Base-by-base conservation (phyloP, 1,140 invertebrate genomes). In the Drosophila dunni region DNA sequence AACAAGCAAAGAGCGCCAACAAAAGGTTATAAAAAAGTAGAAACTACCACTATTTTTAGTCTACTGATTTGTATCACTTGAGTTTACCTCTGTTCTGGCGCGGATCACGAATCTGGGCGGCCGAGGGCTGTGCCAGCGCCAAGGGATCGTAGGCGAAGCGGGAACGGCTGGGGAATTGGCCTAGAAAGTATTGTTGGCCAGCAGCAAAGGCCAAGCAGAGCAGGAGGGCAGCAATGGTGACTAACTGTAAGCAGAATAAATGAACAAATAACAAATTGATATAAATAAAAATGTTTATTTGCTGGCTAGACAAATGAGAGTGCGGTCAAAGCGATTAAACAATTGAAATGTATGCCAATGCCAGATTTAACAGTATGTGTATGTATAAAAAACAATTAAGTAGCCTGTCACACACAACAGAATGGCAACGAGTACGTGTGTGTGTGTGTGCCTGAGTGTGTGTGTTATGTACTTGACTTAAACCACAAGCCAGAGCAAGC, bases 81-180 rank as follows among this genome's bases (percentile, higher is more conserved):
- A 60, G 20, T 50, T 80, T 72, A 92, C 91, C 91, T 81, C 91
- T 72, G 57, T 92, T 90, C 76, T 92, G 90, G 34, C 91, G 81
- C 0, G 91, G 84, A 88, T 92, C 91, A 48, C 91, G 72, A 17
- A 91, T 79, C 33, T 84, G 74, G 24, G 75, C 67, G 33, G 78
- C 80, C 7, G 80, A 79, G 53, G 79, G 76, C 50, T 78, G 81
- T 11, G 79, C 80, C 40, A 81, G 68, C 17, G 86, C 75, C 60
- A 91, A 48, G 10, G 81, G 69, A 66, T 90, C 86, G 42, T 66
- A 90, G 58, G 70, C 88, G 9, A 90, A 91, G 9, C 84, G 69
- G 7, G 68, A 62, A 5, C 84, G 68, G 36, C 56, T 60, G 36
- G 81, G 83, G 34, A 91, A 90, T 45, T 91, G 81, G 42, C 84